A percentile compares a stretch with the other conserved stretches of the same genome.
phyloP scores from a whole-genome alignment of 2,797 vertebrate species.

The Anisognathus igniventris region DNA sequence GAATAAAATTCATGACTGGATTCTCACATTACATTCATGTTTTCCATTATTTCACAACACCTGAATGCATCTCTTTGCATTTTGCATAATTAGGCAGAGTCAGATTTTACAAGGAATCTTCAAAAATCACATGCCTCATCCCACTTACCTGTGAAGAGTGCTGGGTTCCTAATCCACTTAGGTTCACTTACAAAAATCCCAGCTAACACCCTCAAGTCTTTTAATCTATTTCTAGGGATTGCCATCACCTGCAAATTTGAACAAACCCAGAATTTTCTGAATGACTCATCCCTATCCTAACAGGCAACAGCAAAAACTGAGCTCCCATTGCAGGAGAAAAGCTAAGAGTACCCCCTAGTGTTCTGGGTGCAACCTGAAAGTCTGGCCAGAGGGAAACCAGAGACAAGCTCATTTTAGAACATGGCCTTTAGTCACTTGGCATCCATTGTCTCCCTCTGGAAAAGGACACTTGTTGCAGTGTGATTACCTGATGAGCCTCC shows the following conservation, averaged over 20 bases:
- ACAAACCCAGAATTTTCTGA: constrained; percentile 48
- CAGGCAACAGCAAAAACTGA: not conserved
- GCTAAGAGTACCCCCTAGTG: constrained; percentile 22
- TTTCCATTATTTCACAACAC: not conserved
- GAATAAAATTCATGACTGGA: not conserved
- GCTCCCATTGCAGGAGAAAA: not conserved
- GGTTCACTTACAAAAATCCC: not conserved
- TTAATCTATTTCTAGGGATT: constrained; percentile 23
- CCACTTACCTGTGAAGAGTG: not conserved
- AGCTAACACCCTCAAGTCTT: not conserved
- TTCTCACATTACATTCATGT: not conserved
- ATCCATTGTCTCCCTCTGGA: not conserved
- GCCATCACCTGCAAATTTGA: constrained; percentile 17
- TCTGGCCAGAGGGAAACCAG: not conserved
- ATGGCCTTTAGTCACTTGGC: rapidly evolving
- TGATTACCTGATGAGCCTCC: not conserved
- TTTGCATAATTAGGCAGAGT: not conserved
- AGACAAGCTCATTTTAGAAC: not conserved
- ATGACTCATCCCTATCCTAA: constrained; percentile 19
- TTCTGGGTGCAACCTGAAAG: not conserved
- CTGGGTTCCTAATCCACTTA: not conserved
- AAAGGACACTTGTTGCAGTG: not conserved
- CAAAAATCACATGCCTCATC: not conserved
- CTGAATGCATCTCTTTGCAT: not conserved
- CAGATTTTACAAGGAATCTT: not conserved